phyloP scores from a whole-genome alignment of 2,113 vertebrate species.

The Dicerorhinus sumatrensis region DNA sequence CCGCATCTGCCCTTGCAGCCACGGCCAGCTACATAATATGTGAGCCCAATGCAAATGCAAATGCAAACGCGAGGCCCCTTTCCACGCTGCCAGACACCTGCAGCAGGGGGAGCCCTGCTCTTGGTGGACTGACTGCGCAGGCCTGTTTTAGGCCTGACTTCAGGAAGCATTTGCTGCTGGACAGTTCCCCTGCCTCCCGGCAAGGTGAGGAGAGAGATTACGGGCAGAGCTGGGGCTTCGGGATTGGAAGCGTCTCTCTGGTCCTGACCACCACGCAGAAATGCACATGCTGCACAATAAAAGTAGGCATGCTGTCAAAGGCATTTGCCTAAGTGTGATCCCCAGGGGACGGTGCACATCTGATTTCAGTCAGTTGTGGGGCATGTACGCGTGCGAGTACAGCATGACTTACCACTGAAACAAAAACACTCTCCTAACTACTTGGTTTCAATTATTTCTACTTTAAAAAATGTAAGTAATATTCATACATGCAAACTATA shows the following conservation, averaged over 20 bases:
- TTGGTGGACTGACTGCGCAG: accelerated
- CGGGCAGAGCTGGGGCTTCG: not conserved
- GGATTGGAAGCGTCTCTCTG: too few species aligned
- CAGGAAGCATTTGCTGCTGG: constrained; percentile 72
- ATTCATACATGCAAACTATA: not conserved
- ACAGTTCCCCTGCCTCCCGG: constrained; percentile 59
- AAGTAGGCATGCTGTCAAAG: accelerated
- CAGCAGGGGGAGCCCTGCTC: constrained; percentile 60
- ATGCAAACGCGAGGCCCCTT: not conserved
- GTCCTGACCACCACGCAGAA: not conserved
- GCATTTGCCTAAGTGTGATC: not conserved
- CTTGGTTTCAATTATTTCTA: not conserved
- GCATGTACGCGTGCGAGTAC: not conserved
- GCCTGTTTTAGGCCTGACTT: not conserved
- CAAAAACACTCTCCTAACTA: not conserved
- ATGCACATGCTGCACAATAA: not conserved
- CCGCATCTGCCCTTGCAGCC: not conserved
- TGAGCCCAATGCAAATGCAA: not conserved
- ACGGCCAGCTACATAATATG: not conserved
- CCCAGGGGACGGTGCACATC: too few species aligned
- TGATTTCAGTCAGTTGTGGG: not conserved
- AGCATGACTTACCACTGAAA: not conserved
- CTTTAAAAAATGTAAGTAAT: not conserved
- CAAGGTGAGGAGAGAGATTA: not conserved
- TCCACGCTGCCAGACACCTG: not conserved